A percentile compares a stretch with the other conserved stretches of the same genome.
Conservation (phyloP, 1,140 invertebrate species). For the Camponotus pennsylvanicus region DNA sequence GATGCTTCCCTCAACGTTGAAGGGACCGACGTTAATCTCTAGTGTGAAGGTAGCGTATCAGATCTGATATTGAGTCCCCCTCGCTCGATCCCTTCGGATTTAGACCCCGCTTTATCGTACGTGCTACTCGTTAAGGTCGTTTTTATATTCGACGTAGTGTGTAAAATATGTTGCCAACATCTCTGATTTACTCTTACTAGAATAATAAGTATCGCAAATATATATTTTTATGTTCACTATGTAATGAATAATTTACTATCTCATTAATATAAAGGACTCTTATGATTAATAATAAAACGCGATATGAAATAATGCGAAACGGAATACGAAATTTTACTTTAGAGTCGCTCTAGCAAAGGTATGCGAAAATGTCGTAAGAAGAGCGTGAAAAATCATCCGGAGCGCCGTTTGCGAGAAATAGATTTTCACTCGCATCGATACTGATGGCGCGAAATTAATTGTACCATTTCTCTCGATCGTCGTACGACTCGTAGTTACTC, state of each 20-base stretch:
- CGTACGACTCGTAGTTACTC: neutral
- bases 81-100: constrained; percentile 61
- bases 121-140: constrained; percentile 45
- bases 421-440: constrained; percentile 25
- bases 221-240: neutral
- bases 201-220: neutral
- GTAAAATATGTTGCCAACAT: neutral
- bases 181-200: constrained; percentile 1
- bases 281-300: neutral
- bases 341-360: neutral
- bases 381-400: constrained; percentile 6
- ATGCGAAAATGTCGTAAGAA: neutral
- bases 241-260: constrained; percentile 28
- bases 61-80: constrained; percentile 69
- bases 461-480: constrained; percentile 45
- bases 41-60: constrained; percentile 70
- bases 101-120: constrained; percentile 62
- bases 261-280: neutral
- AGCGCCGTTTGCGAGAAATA: neutral
- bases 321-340: neutral
- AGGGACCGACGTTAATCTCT: constrained; percentile 67
- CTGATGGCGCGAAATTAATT: constrained; percentile 53
- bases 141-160: constrained; percentile 39
- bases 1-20: constrained; percentile 18
- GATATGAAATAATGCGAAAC: neutral